These are phyloP conservation scores for Excalfactoria chinensis DNA, from an alignment of 2,113 vertebrate genomes.

Conservation along the genomic window DNA sequence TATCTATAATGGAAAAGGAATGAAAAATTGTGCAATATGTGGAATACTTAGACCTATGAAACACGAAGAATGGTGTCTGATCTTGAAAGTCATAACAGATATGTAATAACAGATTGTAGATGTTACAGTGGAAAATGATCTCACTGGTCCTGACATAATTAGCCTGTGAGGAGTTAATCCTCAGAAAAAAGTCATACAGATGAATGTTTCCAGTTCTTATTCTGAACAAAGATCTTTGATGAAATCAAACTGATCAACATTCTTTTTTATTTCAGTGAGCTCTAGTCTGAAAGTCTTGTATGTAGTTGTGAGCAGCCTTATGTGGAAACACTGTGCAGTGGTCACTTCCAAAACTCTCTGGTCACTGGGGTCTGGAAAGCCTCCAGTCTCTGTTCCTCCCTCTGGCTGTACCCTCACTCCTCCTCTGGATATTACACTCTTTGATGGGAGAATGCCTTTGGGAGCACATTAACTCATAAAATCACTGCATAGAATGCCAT, in stretches of 20 bases:
- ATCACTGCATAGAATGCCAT: not conserved
- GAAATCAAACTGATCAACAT: not conserved
- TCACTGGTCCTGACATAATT: not conserved
- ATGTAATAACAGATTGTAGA: not conserved
- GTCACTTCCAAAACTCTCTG: not conserved
- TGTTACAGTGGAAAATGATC: not conserved
- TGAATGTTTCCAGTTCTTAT: not conserved
- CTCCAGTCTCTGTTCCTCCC: not conserved
- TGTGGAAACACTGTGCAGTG: not conserved
- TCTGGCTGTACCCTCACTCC: not conserved
- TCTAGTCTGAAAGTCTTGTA: not conserved
- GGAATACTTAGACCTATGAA: not conserved
- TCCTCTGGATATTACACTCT: not conserved
- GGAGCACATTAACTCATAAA: not conserved
- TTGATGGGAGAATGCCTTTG: not conserved
- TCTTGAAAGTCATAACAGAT: not conserved
- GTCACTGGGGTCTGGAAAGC: not conserved
- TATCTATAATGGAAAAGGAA: not conserved
- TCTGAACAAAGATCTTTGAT: not conserved
- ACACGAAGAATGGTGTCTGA: not conserved
- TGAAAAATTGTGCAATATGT: not conserved
- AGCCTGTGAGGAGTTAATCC: not conserved
- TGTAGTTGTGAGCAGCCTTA: not conserved
- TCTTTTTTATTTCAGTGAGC: not conserved
- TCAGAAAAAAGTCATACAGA: not conserved